A percentile compares a stretch with the other conserved stretches of the same genome.
Evolutionary conservation across 1,140 invertebrate genomes (phyloP).

Genomic region (Drosophila rufa): DNA sequence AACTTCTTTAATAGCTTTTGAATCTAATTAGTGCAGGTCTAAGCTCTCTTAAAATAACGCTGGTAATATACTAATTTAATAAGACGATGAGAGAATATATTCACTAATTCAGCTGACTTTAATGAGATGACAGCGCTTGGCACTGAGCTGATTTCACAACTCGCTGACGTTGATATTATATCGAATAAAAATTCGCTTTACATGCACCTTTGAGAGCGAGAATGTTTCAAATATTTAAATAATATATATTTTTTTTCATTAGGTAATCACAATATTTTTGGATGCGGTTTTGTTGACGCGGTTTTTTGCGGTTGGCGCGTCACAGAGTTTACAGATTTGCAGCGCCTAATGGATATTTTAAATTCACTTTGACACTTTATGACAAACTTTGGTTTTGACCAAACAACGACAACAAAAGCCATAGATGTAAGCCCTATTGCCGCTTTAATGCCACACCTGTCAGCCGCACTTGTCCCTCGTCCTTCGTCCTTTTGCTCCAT

Average conservation of each 20-base stretch:
- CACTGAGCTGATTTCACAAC: conserved; percentile 4
- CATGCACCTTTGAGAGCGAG: conserved; percentile 30
- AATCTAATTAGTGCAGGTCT: no score
- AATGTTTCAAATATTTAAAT: conserved; percentile 36
- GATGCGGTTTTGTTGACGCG: conserved; percentile 57
- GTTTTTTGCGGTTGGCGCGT: conserved; percentile 57
- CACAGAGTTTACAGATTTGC: conserved; percentile 65
- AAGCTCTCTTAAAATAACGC: no score
- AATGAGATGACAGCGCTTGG: conserved; percentile 8
- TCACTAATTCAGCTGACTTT: conserved; percentile 12
- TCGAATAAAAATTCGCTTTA: conserved; percentile 2
- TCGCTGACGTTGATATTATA: conserved; percentile 39
- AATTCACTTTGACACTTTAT: conserved; percentile 82
- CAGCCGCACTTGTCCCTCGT: conserved; percentile 55
- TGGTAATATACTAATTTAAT: background rate
- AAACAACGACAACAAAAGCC: conserved; percentile 15
- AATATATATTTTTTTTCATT: conserved; percentile 6
- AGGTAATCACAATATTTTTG: conserved; percentile 30
- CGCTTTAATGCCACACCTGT: conserved; percentile 71
- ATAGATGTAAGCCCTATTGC: conserved; percentile 50
- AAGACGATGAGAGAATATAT: background rate
- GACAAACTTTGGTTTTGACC: conserved; percentile 76
- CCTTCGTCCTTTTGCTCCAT: background rate
- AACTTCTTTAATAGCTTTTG: no score
- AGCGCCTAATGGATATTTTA: conserved; percentile 80